Evolutionary conservation across 1,140 invertebrate genomes (phyloP).

Genomic region (Archivesica marissinica): DNA sequence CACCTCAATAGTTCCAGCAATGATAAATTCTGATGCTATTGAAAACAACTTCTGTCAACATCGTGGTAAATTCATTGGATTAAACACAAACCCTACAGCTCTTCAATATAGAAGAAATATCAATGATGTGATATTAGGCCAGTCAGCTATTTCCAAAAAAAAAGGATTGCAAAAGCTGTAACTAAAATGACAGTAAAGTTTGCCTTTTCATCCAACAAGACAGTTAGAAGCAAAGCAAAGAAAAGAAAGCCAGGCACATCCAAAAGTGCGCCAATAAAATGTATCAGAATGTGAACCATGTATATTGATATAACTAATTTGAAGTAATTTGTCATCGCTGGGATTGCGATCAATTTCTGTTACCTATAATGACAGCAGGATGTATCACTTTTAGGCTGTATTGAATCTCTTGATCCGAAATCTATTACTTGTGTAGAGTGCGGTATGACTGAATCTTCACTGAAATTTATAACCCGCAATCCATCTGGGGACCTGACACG

Average conservation of each 20-base stretch:
- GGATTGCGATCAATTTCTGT: not conserved
- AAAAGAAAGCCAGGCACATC: constrained; percentile 18
- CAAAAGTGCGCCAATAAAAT: constrained; percentile 30
- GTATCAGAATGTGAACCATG: constrained; percentile 34
- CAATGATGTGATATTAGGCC: constrained; percentile 53
- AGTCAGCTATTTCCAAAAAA: constrained; percentile 51
- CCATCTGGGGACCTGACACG: constrained; percentile 37
- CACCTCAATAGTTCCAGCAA: constrained; percentile 48
- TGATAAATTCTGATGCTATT: constrained; percentile 53
- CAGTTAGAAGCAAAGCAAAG: constrained; percentile 16
- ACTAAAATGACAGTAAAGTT: constrained; percentile 43
- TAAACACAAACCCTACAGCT: constrained; percentile 52
- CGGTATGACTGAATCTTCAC: constrained; percentile 44
- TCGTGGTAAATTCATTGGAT: constrained; percentile 48
- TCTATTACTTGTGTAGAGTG: constrained; percentile 35
- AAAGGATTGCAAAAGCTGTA: constrained; percentile 56
- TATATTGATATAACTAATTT: not conserved
- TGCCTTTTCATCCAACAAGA: constrained; percentile 45
- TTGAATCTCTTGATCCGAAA: not conserved
- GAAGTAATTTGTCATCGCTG: not conserved
- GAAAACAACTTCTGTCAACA: constrained; percentile 53
- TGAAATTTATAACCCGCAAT: constrained; percentile 55
- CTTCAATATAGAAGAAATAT: constrained; percentile 50
- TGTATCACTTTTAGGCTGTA: not conserved
- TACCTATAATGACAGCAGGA: constrained; percentile 38